Conservation (phyloP, 1,140 invertebrate genomes). For the Monomorium pharaonis region DNA sequence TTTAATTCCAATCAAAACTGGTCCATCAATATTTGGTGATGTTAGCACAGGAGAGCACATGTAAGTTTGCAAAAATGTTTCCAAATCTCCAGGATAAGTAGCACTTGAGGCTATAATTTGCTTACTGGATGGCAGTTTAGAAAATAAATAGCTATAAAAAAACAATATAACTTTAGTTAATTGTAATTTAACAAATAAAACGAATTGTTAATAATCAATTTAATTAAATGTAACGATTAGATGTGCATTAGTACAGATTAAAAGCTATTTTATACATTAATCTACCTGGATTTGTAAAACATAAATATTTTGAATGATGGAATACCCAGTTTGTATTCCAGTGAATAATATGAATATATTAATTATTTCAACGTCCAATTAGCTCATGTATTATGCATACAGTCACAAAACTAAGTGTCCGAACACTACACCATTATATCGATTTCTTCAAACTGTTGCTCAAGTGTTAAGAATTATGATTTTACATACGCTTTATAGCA, state of each 20-base stretch:
- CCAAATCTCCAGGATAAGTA: constrained; percentile 94
- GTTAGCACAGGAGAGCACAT: constrained; percentile 93
- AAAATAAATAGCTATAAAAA: constrained; percentile 90
- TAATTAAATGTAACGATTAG: not conserved
- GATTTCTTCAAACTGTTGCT: no score
- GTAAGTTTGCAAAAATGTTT: constrained; percentile 90
- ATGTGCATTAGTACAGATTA: not conserved
- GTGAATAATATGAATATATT: not conserved
- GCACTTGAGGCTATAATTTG: constrained; percentile 97
- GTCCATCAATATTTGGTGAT: constrained; percentile 87
- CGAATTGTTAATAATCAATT: constrained; percentile 2
- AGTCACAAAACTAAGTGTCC: no score
- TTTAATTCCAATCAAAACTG: constrained; percentile 90
- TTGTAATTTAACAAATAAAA: not conserved
- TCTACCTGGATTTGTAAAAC: not conserved
- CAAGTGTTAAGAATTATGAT: no score
- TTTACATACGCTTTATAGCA: no score
- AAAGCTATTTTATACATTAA: not conserved
- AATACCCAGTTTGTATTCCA: not conserved
- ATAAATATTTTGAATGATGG: not conserved
- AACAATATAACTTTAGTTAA: constrained; percentile 3
- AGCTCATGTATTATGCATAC: not conserved
- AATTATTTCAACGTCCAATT: not conserved
- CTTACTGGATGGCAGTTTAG: constrained; percentile 90
- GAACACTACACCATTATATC: no score